Evolutionary conservation across 1,140 invertebrate genomes (phyloP).

Genomic region (Dinothrombium tinctorium): DNA sequence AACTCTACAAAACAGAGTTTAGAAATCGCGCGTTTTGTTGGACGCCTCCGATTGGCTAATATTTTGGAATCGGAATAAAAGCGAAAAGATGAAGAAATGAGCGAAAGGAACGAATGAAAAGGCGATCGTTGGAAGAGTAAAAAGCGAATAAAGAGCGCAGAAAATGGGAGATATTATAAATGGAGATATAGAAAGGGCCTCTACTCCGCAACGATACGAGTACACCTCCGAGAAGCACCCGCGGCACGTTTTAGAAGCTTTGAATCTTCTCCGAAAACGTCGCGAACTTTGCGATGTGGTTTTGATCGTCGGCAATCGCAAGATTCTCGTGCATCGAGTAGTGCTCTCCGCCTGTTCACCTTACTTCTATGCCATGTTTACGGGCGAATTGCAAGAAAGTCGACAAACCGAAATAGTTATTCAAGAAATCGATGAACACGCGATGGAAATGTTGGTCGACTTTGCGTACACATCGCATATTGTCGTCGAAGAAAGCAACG

Average conservation of each 20-base stretch:
- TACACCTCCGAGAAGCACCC: constrained; percentile 92
- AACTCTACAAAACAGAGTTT: too few relatives aligned
- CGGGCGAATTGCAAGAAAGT: constrained; percentile 85
- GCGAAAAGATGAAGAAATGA: too few relatives aligned
- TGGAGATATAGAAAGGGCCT: constrained; percentile 11
- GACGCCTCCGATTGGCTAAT: too few relatives aligned
- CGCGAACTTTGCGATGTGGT: constrained; percentile 89
- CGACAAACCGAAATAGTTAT: constrained; percentile 92
- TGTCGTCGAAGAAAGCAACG: constrained; percentile 84
- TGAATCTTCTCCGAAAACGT: constrained; percentile 55
- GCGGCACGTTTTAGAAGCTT: constrained; percentile 57
- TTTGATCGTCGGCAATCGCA: constrained; percentile 71
- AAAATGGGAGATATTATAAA: constrained; percentile 12
- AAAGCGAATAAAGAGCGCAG: too few relatives aligned
- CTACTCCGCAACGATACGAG: constrained; percentile 46
- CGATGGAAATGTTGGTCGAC: constrained; percentile 89
- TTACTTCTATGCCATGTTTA: constrained; percentile 91
- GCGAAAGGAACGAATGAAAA: too few relatives aligned
- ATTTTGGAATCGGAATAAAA: too few relatives aligned
- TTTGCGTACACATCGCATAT: constrained; percentile 99
- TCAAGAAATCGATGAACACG: constrained; percentile 85
- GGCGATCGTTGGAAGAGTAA: too few relatives aligned
- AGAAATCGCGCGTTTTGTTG: too few relatives aligned
- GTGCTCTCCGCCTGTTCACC: constrained; percentile 77
- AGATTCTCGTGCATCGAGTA: constrained; percentile 80